phyloP scores from a whole-genome alignment of 1,140 invertebrate genomes.

The Drosophila cardini region DNA sequence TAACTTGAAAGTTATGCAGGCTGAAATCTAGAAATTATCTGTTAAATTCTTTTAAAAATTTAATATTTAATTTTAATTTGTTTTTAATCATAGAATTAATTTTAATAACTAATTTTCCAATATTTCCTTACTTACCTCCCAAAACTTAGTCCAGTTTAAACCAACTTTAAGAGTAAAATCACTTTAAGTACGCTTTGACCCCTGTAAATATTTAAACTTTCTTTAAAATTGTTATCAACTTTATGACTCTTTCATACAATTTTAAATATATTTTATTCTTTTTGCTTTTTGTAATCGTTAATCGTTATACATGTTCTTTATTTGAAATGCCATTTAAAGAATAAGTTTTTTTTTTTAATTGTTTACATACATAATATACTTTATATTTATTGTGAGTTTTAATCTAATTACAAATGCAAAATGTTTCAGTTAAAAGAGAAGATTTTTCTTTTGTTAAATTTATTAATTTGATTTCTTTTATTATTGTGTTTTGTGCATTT shows the following conservation, averaged over 20 bases:
- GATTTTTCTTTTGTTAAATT: background rate
- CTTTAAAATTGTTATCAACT: constrained; percentile 12
- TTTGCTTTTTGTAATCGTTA: constrained; percentile 46
- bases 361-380: constrained; percentile 14
- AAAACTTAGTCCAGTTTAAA: too few relatives aligned
- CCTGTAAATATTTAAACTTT: too few relatives aligned
- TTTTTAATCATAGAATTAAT: too few relatives aligned
- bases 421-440: constrained; percentile 2
- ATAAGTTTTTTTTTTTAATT: constrained; percentile 4
- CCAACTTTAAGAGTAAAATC: too few relatives aligned
- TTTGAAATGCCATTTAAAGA: constrained; percentile 9
- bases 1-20: too few relatives aligned
- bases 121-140: too few relatives aligned
- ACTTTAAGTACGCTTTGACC: too few relatives aligned
- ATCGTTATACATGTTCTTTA: constrained; percentile 47
- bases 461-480: constrained; percentile 16
- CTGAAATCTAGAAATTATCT: too few relatives aligned
- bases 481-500: constrained; percentile 28
- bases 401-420: constrained; percentile 43
- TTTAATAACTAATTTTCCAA: too few relatives aligned
- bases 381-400: constrained; percentile 31
- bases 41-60: too few relatives aligned
- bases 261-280: constrained; percentile 14
- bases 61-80: too few relatives aligned
- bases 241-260: constrained; percentile 4